Base-by-base conservation (phyloP, 35 echinoderm and acorn worm genomes). In the Ophioderma brevispina region DNA sequence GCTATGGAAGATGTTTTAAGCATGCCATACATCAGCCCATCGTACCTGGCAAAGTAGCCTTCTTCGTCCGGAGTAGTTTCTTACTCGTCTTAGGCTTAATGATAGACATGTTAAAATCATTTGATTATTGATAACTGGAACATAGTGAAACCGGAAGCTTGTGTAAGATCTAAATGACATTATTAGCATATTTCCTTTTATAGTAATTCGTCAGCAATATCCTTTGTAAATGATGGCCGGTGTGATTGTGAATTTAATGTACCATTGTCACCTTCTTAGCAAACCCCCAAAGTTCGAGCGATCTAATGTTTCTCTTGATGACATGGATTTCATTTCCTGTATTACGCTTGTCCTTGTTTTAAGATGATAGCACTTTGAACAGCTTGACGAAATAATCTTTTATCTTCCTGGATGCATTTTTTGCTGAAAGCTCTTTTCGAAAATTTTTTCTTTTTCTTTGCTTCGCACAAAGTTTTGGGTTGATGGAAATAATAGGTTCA, bases 281-380 rank as follows among this genome's bases (percentile, higher is more conserved):
- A 37, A 79, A 88, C 15, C 35, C 38, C 86, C 76, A 87, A 32
- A 88, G 41, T 88, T 75, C 23, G 32, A 77, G 46, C 77, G 77
- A 56, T 88, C 78, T 31, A 4, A 25, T 88, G 21, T 46, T 50
- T 88, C 86, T 13, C 79, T 35, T 13, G 42, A 33, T 5, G n/a
- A 13, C 0, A 37, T 19, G 19, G 76, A 21, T 42, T 88, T 88
- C 36, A 13, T 34, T 1, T 38, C 1, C n/a, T n/a, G 75, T 78
- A 21, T 46, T 78, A 0, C 3, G 39, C 23, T 78, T 40, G 6
- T n/a, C n/a, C 25, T 35, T 50, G 78, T 50, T 88, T 78, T 37
- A 88, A n/a, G n/a, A 88, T 11, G 75, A 79, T 30, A 79, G 8
- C 36, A 33, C 75, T 87, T 87, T n/a, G n/a, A n/a, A n/a, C n/a